Conservation (phyloP, 2,113 vertebrate genomes). For the Natator depressus region DNA sequence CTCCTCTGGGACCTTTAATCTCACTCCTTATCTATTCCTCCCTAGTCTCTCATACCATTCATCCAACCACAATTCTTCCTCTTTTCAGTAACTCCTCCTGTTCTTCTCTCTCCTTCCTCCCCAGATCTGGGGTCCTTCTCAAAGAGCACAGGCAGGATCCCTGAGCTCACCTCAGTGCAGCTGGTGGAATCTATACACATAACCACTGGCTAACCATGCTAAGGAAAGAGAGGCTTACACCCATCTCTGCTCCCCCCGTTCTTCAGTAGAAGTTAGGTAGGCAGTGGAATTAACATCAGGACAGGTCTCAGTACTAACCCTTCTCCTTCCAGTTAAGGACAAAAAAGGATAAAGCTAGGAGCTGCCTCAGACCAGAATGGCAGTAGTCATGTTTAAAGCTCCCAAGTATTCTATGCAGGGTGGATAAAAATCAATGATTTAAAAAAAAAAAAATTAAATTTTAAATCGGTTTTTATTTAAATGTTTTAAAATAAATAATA, state of each 20-base stretch:
- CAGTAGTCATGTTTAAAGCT: not conserved
- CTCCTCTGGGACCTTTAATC: not conserved
- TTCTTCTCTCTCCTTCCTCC: not conserved
- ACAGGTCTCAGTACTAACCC: not conserved
- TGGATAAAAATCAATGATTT: no score
- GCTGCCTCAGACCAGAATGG: not conserved
- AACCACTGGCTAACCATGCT: rapidly evolving
- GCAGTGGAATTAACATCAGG: not conserved
- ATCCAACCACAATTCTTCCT: not conserved
- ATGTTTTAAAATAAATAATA: no score
- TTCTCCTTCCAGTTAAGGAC: not conserved
- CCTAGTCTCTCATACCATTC: not conserved
- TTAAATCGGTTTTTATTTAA: no score
- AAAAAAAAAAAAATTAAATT: no score
- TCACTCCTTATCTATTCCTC: not conserved
- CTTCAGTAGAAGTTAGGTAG: not conserved
- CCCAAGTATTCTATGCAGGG: not conserved
- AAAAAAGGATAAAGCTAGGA: not conserved
- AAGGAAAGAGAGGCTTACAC: not conserved
- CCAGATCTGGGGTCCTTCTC: not conserved
- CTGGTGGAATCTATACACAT: not conserved
- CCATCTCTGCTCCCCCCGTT: not conserved
- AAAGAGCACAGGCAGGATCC: not conserved
- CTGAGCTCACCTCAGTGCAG: not conserved
- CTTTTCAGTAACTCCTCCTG: not conserved